phyloP scores from a whole-genome alignment of 2,113 vertebrate genomes.

The Uria aalge region DNA sequence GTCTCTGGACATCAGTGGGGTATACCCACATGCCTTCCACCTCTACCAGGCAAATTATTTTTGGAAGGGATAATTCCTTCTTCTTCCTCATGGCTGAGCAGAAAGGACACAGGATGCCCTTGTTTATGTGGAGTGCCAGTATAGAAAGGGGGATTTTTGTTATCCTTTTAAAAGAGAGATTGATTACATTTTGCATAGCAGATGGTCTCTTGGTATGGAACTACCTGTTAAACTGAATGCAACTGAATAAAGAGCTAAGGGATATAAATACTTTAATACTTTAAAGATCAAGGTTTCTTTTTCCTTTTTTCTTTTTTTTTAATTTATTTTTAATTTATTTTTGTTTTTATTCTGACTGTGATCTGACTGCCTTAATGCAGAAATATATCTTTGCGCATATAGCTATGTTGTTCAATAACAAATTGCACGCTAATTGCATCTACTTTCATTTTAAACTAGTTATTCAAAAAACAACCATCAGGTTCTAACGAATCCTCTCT shows the following conservation, averaged over 20 bases:
- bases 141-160: background rate
- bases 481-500: background rate
- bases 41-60: conserved; percentile 2
- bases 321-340: background rate
- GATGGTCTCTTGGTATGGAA: conserved; percentile 50
- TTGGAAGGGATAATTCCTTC: background rate
- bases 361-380: background rate
- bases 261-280: conserved; percentile 6
- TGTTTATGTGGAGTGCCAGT: background rate
- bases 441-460: background rate
- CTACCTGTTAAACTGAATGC: conserved; percentile 20
- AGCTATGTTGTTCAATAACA: background rate
- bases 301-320: background rate
- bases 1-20: background rate
- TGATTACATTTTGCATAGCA: conserved; percentile 31
- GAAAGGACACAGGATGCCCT: background rate
- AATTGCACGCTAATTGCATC: background rate
- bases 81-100: conserved; percentile 1
- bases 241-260: conserved; percentile 8
- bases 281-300: background rate
- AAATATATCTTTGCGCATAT: background rate
- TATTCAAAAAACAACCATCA: background rate
- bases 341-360: background rate
- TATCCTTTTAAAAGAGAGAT: conserved; percentile 11
- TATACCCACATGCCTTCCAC: background rate